Evolutionary conservation across 2,888 invertebrate genomes (phyloP), one percentile per base, ranked within the genome.

Genomic region (Dyspetes luteomarginatus): DNA sequence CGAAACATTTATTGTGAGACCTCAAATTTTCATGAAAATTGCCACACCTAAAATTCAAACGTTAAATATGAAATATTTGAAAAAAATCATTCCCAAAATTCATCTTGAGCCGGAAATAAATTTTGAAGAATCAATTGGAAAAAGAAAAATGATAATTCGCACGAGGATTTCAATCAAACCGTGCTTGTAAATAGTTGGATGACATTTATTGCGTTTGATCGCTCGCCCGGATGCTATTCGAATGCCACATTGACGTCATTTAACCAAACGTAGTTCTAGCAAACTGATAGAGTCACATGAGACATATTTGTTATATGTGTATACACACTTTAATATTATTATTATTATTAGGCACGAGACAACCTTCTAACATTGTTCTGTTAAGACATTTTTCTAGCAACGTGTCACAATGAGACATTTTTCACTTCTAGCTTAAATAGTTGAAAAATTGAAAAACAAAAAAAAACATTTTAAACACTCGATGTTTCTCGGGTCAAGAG

Each of bases 221-320:
- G 12, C 48, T 52, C 30, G 19, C 19, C 30, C 45, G 64, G 17
- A 30, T 48, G 19, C 9, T 36, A 28, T 72, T 52, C 17, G 43
- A n/a, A 62, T 7, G 17, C 12, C 3, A 41, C 24, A 41, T 48
- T 72, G 72, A 72, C 62, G 62, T 62, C 62, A 72, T 72, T 41
- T 36, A 12, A n/a, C 24, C n/a, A 15, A 17, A 52, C n/a, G 36
- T 24, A 69, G 17, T 15, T n/a, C 60, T 5, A 71, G 71, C 58
- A 15, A 58, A 60, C 58, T 60, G 41, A 60, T 26, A 36, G 9
- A 48, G 28, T 64, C 45, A 45, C 45, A 22, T 45, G 45, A 58
- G 69, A 48, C 30, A 48, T 71, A 58, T 69, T 58, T 60, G 36
- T 48, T 45, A 24, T 15, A 28, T 15, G 50, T 7, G 3, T 19